Conservation (phyloP, 2,113 vertebrate genomes). For the Pheucticus melanocephalus region DNA sequence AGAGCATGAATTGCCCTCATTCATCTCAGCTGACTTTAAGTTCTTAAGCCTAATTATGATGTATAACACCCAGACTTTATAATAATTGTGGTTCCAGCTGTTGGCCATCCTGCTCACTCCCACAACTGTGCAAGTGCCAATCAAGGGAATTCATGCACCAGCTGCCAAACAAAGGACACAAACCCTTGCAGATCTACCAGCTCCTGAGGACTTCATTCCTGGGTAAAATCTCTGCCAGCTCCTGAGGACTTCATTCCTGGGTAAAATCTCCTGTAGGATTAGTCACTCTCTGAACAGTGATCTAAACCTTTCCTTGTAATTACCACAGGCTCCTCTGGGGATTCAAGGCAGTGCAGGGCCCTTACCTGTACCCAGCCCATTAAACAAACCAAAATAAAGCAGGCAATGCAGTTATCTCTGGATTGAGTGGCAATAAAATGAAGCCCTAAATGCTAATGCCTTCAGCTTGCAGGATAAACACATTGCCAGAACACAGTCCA, state of each 20-base stretch:
- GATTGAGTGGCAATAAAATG: slow-evolving; percentile 3
- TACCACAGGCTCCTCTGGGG: not conserved
- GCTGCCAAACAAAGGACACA: not conserved
- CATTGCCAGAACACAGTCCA: not conserved
- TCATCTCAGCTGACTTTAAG: slow-evolving; percentile 29
- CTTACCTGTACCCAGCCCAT: not conserved
- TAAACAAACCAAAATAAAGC: not conserved
- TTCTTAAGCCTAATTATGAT: slow-evolving; percentile 55
- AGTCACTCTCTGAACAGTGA: not conserved
- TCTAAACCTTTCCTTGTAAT: not conserved
- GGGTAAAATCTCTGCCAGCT: not conserved
- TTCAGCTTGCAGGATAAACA: slow-evolving; percentile 2
- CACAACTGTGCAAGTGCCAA: slow-evolving; percentile 1
- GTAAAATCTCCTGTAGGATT: not conserved
- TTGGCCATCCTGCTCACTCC: not conserved
- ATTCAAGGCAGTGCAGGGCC: not conserved
- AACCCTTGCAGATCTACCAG: not conserved
- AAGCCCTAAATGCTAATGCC: slow-evolving; percentile 20
- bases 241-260: not conserved
- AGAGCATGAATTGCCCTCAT: slow-evolving; percentile 48
- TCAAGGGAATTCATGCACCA: not conserved
- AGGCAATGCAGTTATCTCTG: not conserved
- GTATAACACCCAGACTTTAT: slow-evolving; percentile 34
- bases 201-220: no score
- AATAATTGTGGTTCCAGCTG: slow-evolving; percentile 26